Conservation (phyloP, 1,140 invertebrate species). For the Globodera rostochiensis region DNA sequence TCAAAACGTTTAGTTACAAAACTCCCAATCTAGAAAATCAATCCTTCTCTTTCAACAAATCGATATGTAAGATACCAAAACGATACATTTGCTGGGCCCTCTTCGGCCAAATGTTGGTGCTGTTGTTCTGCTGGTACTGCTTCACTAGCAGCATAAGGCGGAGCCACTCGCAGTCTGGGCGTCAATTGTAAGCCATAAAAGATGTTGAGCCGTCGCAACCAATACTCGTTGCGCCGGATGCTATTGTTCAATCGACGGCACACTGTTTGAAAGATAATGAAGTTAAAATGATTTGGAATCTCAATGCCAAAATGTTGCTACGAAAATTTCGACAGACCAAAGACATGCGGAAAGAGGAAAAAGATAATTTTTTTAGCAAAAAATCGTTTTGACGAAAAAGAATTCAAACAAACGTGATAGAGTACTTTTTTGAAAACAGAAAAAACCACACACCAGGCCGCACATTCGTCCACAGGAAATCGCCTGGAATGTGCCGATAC, state of each 20-base stretch:
- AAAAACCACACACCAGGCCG: neutral
- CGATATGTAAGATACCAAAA: neutral
- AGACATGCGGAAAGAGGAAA: neutral
- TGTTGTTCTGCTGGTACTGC: neutral
- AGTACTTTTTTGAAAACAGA: neutral
- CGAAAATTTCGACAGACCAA: too few relatives aligned
- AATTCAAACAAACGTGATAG: too few relatives aligned
- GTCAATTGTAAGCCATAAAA: constrained; percentile 30
- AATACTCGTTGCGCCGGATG: constrained; percentile 10
- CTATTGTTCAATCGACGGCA: constrained; percentile 9
- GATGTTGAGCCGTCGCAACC: constrained; percentile 19
- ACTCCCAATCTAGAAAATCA: neutral
- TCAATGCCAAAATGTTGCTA: too few relatives aligned
- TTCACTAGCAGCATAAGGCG: too few relatives aligned
- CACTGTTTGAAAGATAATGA: constrained; percentile 1
- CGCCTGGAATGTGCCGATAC: constrained; percentile 29
- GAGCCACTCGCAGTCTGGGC: neutral
- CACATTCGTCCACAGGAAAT: constrained; percentile 31
- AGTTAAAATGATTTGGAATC: too few relatives aligned
- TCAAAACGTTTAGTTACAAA: neutral
- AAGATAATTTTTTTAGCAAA: neutral
- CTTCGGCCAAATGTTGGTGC: neutral
- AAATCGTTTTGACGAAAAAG: neutral
- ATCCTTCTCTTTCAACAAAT: neutral
- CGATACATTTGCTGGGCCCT: neutral